Evolutionary conservation across 1,140 invertebrate genomes (phyloP), one percentile per base, ranked within the genome.

Genomic region (Drosophila subpulchrella): DNA sequence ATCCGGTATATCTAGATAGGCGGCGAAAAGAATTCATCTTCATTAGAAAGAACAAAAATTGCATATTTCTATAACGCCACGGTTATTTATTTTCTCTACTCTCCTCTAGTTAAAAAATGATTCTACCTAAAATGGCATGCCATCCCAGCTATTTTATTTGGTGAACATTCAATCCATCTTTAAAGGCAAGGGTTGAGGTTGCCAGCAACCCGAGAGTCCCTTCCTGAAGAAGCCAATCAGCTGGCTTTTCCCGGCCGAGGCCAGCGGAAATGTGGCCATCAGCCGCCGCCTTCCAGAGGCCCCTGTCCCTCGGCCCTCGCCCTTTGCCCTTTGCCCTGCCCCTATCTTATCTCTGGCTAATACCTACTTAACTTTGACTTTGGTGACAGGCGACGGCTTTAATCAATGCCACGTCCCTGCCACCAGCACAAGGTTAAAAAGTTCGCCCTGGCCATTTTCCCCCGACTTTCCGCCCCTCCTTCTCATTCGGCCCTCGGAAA

Each of bases 301-400:
- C 24, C 24, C 24, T 10, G 24, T n/a, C 13, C 36, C 12, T 36
- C 34, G 24, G 12, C 13, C 36, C 12, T 30, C 34, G 13, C 13
- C 32, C 34, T 27, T 4, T 36, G 15, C 32, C 39, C 54, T 20
- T 20, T 58, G 30, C 36, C 60, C 58, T 11, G 34, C 38, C 30
- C 55, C 60, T 24, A 39, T 63, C 60, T 62, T 65, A 60, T 51
- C 57, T 42, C 42, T 65, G 65, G 72, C 82, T 85, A 78, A 85
- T 86, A 58, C 82, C 83, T 79, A 68, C 82, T 86, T 86, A 86
- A 88, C 82, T 86, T 86, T 86, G 82, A 86, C 82, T 88, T 86
- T 86, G 82, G 75, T 79, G 75, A 88, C 79, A 79, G 65, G 82
- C 68, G 73, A 58, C 63, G 72, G 59, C 76, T 85, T 83, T 84